phyloP scores from a whole-genome alignment of 2,888 invertebrate species.

The Xestobium rufovillosum region DNA sequence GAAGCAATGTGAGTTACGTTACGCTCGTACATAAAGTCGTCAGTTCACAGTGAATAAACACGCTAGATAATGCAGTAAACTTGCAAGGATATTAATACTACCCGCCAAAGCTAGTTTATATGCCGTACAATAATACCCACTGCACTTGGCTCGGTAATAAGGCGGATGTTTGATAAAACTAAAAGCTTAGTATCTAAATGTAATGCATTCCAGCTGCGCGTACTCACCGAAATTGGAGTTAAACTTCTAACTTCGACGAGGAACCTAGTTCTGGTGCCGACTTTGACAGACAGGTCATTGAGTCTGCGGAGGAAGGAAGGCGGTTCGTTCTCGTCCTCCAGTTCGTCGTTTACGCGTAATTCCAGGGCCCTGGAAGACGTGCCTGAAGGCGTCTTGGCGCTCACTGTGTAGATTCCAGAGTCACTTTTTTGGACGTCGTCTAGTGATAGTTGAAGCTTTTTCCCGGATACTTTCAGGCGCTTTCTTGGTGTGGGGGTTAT shows the following conservation, averaged over 20 bases:
- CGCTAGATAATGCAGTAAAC: too few relatives aligned
- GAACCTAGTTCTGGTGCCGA: conserved; percentile 79
- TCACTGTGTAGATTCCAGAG: conserved; percentile 68
- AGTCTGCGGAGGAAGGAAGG: conserved; percentile 79
- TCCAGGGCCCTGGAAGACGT: conserved; percentile 48
- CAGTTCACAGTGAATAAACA: too few relatives aligned
- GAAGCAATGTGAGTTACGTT: too few relatives aligned
- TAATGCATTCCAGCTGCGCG: too few relatives aligned
- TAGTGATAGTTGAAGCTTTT: conserved; percentile 66
- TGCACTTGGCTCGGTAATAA: too few relatives aligned
- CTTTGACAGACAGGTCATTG: conserved; percentile 81
- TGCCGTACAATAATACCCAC: too few relatives aligned
- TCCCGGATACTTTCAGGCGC: conserved; percentile 48
- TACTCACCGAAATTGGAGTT: conserved; percentile 69
- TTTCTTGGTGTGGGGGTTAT: conserved; percentile 62
- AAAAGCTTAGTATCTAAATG: too few relatives aligned
- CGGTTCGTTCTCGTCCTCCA: conserved; percentile 55
- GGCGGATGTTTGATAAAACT: too few relatives aligned
- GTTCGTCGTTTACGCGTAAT: conserved; percentile 49
- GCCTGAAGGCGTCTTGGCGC: conserved; percentile 54
- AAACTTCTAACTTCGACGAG: conserved; percentile 70
- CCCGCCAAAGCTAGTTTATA: too few relatives aligned
- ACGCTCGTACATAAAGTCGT: too few relatives aligned
- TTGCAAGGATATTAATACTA: too few relatives aligned
- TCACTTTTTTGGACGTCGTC: conserved; percentile 65